Base-by-base conservation (phyloP, 2,113 vertebrate species). In the Notarius quadriscutis region DNA sequence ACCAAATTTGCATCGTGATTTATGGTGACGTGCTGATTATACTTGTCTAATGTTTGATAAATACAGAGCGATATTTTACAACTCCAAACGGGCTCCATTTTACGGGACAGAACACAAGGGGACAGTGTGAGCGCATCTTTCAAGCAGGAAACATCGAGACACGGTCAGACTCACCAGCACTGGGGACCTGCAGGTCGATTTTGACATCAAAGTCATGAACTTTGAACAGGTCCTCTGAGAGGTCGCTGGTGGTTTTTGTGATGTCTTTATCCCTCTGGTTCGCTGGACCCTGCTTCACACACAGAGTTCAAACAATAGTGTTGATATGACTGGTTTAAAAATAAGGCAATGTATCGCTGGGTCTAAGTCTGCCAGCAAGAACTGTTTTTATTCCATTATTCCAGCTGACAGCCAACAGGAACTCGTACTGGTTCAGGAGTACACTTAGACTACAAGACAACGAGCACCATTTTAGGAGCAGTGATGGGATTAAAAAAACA, bases 161-260 rank as follows among this genome's bases (percentile, higher is more conserved):
- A 5, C 2, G 48, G 20, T 65, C 9, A 14, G 30, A 90, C 95
- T 85, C 87, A 99, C 98, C 98, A 96, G 98, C 97, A 89, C 97
- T 99, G 80, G 98, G 98, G 94, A 99, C 98, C 93, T 99, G 98
- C 75, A 99, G 95, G 94, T 99, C 98, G 88, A 99, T 99, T 93
- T 99, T 99, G 81, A 99, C 98, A 88, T 99, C 98, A 84, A 99
- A 99, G 91, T 99, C 98, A 10, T 99, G 98, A 84, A 99, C 98
- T 97, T 99, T 99, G 93, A 99, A 99, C 87, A 99, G 95, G 90
- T 99, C 98, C 94, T 99, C 98, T 15, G 98, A 99, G 93, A 99
- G 97, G 94, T 99, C 98, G 89, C 96, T 98, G 94, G 94, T 96
- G 90, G 96, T 95, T 94, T 99, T 99, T 89, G 97, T 96, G 91